Percentiles rank a stretch among this genome's conserved stretches.
Evolutionary conservation across 2,888 invertebrate genomes (phyloP).

Genomic region (Drosophila subsilvestris): DNA sequence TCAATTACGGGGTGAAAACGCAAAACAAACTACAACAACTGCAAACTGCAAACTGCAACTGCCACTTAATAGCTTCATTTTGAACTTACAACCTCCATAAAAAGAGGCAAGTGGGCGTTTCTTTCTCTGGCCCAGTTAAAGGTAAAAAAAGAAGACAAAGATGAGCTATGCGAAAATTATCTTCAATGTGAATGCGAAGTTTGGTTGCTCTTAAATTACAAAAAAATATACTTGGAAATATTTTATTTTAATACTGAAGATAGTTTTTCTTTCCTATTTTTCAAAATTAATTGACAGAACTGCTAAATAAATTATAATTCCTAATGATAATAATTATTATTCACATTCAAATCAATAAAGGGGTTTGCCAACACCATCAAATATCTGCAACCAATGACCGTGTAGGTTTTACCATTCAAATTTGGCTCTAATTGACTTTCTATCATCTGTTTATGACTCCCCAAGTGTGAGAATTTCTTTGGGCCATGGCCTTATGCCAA

Average conservation of each 20-base stretch:
- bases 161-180: background rate
- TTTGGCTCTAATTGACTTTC: conserved; percentile 31
- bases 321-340: too few relatives aligned
- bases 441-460: conserved; percentile 18
- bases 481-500: conserved; percentile 17
- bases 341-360: background rate
- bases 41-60: conserved; percentile 58
- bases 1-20: conserved; percentile 57
- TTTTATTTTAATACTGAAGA: too few relatives aligned
- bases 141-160: conserved; percentile 2
- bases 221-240: too few relatives aligned
- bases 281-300: too few relatives aligned
- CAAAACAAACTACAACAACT: conserved; percentile 62
- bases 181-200: background rate
- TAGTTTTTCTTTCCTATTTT: background rate
- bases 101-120: conserved; percentile 43
- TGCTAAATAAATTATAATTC: too few relatives aligned
- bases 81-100: conserved; percentile 21
- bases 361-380: too few relatives aligned
- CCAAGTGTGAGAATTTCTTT: conserved; percentile 33
- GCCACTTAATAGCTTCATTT: conserved; percentile 68
- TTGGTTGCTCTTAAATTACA: conserved; percentile 3
- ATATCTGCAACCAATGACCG: too few relatives aligned
- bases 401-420: conserved; percentile 1
- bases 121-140: conserved; percentile 25